Evolutionary conservation across 2,113 vertebrate genomes (phyloP), one percentile per base, ranked within the genome.

Genomic region (Plecotus auritus): DNA sequence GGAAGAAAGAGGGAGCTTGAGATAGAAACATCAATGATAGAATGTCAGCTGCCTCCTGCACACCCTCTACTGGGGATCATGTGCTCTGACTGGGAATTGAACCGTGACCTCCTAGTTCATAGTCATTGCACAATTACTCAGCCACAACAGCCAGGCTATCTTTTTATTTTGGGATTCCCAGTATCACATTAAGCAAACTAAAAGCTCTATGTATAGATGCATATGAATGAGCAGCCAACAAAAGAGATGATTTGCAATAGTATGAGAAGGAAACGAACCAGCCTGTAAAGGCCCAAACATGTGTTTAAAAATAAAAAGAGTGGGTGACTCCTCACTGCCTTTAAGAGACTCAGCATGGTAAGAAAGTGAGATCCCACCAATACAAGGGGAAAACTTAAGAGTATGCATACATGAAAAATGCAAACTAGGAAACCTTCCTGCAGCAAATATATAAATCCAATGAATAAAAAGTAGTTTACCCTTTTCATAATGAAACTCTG

Each of bases 401-500:
- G 69, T 54, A 90, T 22, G 51, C 23, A 32, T 73, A 37, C 17
- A 28, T 86, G 54, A 94, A 85, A 92, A 76, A 51, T 86, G 87
- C 51, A 59, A n/a, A 69, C 13, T 81, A 84, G 12, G 12, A 85
- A 88, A 93, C 0, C 0, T 56, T 73, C 45, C 20, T 35, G 5
- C n/a, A 54, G 13, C 9, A 96, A 96, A 90, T 16, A 32, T 4
- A 45, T 1, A 92, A 28, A 64, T 86, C 17, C 17, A 93, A 0
- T 22, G 32, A 7, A 5, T 32, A 42, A 70, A 96, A 91, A 85
- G 13, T 32, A 77, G n/a, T 89, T 87, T 64, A 74, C 7, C 84
- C 67, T 89, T 97, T 89, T 64, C 26, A 16, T 97, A 97, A 96
- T 96, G 96, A 97, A 59, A 23, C 80, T 37, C 54, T 35, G 8